These are phyloP conservation scores for Volucella inanis DNA, from an alignment of 2,888 invertebrate genomes.

Conservation along the genomic window DNA sequence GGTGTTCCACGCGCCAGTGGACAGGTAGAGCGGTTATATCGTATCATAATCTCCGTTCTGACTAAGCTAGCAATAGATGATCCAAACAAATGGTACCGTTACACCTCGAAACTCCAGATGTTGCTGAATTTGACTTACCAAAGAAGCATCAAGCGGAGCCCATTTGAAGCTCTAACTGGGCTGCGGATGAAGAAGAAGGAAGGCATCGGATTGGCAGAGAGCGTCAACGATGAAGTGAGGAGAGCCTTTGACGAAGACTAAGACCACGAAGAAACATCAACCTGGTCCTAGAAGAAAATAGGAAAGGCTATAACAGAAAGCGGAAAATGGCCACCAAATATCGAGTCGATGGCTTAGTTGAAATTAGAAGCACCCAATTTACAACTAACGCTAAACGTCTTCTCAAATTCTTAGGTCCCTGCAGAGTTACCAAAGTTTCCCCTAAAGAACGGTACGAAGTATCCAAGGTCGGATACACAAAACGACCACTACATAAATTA, in stretches of 20 bases:
- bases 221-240: background rate
- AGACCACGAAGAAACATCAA: conserved; percentile 7
- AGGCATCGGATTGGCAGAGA: background rate
- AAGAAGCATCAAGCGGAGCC: conserved; percentile 21
- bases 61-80: conserved; percentile 75
- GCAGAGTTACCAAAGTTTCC: background rate
- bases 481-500: too few species aligned
- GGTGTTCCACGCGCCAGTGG: conserved; percentile 58
- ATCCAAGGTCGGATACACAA: too few species aligned
- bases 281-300: conserved; percentile 24
- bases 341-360: too few species aligned
- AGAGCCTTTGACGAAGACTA: background rate
- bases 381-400: background rate
- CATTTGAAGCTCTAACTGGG: conserved; percentile 39
- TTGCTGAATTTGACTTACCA: conserved; percentile 27
- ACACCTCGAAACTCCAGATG: conserved; percentile 35
- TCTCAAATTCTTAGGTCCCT: background rate
- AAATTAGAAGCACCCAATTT: conserved; percentile 8
- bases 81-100: conserved; percentile 10
- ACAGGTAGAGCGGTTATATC: conserved; percentile 35
- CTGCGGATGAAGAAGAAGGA: background rate
- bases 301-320: conserved; percentile 2
- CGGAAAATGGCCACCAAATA: conserved; percentile 13
- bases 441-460: background rate
- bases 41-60: conserved; percentile 10